Base-by-base conservation (phyloP, 2,888 invertebrate genomes). In the Rhagophthalmus giganteus region DNA sequence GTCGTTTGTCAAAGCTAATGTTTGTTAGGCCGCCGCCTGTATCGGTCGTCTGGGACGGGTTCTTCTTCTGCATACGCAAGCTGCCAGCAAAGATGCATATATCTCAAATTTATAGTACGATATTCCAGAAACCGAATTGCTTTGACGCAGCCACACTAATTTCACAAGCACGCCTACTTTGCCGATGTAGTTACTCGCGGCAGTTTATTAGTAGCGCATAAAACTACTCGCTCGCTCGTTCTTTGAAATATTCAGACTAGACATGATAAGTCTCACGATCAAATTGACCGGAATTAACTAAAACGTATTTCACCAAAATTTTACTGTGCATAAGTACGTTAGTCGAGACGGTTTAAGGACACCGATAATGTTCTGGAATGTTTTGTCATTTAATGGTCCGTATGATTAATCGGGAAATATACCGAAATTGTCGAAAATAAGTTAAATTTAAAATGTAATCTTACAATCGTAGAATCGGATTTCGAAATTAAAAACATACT, bases 1-100 rank as follows among this genome's bases (percentile, higher is more conserved):
- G 73, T 69, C 72, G 74, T 75, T 73, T 73, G 69, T 75, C 74
- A 74, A 68, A 64, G 69, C 69, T 73, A 73, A 73, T 72, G 72
- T 69, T 59, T 57, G 60, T 60, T 59, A 61, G 61, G 61, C 60
- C 60, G 59, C 44, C 54, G 59, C 47, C 38, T 59, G 55, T 53
- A 57, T 58, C 55, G 55, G 58, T 42, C 52, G 57, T 60, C 59
- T 58, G 58, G 56, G 53, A 54, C 54, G 48, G 52, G 58, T 52
- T 34, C 58, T 59, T 62, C 64, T 66, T 51, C 46, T 69, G 68
- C 63, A 65, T 63, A 62, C 60, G 58, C 57, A 59, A 55, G 52
- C 55, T 58, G 57, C 52, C 50, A 48, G 42, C 34, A 44, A 51
- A 37, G 46, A 55, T 46, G 53, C 53, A 50, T 56, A 49, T 55